A percentile compares a stretch with the other conserved stretches of the same genome.
Evolutionary conservation across 2,888 invertebrate species (phyloP).

Genomic region (Seira ritae): DNA sequence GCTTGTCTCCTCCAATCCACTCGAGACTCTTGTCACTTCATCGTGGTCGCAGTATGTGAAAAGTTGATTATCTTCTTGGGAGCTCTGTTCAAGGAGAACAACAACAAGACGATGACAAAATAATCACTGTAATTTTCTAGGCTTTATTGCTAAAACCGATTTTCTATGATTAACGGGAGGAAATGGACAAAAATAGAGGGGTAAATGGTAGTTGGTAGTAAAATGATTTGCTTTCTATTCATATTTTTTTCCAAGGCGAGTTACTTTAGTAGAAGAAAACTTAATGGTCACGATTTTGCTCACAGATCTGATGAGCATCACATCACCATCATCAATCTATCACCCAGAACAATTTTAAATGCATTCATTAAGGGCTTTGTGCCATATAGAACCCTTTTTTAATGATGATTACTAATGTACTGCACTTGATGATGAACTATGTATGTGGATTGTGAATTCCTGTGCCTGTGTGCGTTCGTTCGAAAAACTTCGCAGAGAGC

Average conservation of each 20-base stretch:
- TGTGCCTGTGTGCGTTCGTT: neutral
- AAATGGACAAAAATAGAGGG: neutral
- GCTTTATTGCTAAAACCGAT: conserved; percentile 11
- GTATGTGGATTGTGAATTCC: too few species aligned
- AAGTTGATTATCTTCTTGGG: conserved; percentile 11
- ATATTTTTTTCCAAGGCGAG: neutral
- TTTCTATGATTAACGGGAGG: neutral
- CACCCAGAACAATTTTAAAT: neutral
- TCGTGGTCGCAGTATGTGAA: neutral
- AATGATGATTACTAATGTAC: too few species aligned
- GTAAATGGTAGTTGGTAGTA: neutral
- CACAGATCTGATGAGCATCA: too few species aligned
- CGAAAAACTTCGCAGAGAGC: neutral
- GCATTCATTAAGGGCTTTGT: neutral
- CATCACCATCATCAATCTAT: neutral
- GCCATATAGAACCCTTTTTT: too few species aligned
- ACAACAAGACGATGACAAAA: conserved; percentile 6
- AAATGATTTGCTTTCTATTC: neutral
- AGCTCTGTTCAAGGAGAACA: conserved; percentile 2
- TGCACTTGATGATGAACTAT: too few species aligned
- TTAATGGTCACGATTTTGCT: neutral
- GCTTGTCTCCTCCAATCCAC: neutral
- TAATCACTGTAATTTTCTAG: conserved; percentile 3
- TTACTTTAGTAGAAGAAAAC: neutral
- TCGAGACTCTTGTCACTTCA: neutral